These are phyloP conservation scores for Andrena fulva DNA, from an alignment of 2,888 invertebrate genomes.

Conservation along the genomic window DNA sequence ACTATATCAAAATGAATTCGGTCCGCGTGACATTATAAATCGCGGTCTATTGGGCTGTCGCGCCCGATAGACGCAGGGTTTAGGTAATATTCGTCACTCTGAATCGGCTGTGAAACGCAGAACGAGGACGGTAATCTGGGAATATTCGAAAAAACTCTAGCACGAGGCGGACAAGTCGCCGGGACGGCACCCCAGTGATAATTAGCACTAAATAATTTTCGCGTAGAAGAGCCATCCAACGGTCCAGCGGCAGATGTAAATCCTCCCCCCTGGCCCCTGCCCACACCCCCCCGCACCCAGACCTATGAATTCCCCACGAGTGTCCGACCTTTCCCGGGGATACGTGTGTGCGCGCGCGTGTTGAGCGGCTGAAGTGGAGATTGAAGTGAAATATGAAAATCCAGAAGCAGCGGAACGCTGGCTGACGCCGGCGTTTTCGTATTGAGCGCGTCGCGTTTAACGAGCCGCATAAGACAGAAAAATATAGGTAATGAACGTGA, in stretches of 20 bases:
- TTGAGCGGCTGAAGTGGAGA: slow-evolving; percentile 80
- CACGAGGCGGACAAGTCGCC: slow-evolving; percentile 67
- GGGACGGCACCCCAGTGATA: slow-evolving; percentile 74
- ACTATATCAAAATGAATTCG: background rate
- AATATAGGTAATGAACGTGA: slow-evolving; percentile 72
- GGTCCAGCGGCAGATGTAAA: slow-evolving; percentile 77
- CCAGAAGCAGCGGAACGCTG: slow-evolving; percentile 54
- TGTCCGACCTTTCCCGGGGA: slow-evolving; percentile 79
- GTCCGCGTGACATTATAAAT: background rate
- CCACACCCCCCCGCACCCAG: slow-evolving; percentile 69
- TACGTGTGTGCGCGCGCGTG: slow-evolving; percentile 54
- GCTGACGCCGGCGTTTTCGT: slow-evolving; percentile 64
- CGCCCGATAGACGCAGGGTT: background rate
- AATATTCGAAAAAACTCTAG: slow-evolving; percentile 21
- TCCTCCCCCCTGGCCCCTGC: slow-evolving; percentile 65
- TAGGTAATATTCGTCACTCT: background rate
- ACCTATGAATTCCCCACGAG: slow-evolving; percentile 82
- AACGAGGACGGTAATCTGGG: slow-evolving; percentile 4
- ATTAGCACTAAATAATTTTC: slow-evolving; percentile 83
- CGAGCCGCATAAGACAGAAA: slow-evolving; percentile 71
- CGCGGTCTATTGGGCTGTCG: background rate
- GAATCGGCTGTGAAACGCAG: background rate
- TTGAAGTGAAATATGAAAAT: slow-evolving; percentile 83
- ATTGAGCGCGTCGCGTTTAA: slow-evolving; percentile 72
- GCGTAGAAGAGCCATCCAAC: slow-evolving; percentile 72